phyloP scores from a whole-genome alignment of 2,888 invertebrate species.

The Craniophora ligustri region DNA sequence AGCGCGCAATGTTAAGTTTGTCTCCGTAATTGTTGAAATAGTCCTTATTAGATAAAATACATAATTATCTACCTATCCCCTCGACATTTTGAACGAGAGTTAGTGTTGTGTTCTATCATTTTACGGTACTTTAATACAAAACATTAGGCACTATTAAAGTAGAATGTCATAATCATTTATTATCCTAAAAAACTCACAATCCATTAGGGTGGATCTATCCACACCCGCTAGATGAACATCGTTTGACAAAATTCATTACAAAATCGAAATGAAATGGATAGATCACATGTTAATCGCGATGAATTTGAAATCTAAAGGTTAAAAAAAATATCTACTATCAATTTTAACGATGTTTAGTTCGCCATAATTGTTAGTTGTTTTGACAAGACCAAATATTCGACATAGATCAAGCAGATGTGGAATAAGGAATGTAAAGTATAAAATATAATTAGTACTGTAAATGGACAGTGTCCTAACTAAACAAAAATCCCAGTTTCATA shows the following conservation, averaged over 20 bases:
- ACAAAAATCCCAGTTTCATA: constrained; percentile 43
- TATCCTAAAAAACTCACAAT: constrained; percentile 50
- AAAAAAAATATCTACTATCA: not conserved
- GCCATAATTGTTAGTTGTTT: no score
- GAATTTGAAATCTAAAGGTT: not conserved
- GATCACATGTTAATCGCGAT: not conserved
- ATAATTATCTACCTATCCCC: no score
- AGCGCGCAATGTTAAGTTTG: constrained; percentile 20
- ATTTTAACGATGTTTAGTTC: not conserved
- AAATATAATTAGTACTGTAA: constrained; percentile 47
- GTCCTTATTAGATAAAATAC: no score
- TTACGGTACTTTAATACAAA: not conserved
- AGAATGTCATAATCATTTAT: constrained; percentile 29
- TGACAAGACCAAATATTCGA: not conserved
- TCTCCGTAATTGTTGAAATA: not conserved
- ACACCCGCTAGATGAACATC: constrained; percentile 14
- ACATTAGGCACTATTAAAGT: constrained; percentile 36
- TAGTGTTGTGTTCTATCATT: not conserved
- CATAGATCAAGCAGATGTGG: constrained; percentile 45
- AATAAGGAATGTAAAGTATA: constrained; percentile 71
- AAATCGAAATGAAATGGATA: not conserved
- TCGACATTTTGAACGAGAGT: not conserved
- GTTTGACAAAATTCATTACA: not conserved
- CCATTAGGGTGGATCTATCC: constrained; percentile 22
- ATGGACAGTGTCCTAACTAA: constrained; percentile 33